Percentiles rank a stretch among this genome's conserved stretches.
phyloP scores from a whole-genome alignment of 2,113 vertebrate species.

The Hipposideros armiger region DNA sequence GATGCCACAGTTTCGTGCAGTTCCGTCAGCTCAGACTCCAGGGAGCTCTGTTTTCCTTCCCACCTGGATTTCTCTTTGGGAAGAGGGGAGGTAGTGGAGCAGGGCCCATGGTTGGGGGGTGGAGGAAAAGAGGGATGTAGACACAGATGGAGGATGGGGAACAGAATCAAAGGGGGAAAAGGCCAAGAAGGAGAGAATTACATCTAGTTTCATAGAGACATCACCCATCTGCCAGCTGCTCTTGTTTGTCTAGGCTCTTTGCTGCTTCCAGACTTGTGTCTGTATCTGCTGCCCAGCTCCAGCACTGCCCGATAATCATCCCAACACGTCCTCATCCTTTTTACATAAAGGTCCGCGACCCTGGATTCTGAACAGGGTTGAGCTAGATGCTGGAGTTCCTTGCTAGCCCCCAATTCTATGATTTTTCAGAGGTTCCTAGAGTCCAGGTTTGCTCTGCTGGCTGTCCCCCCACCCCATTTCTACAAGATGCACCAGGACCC shows the following conservation, averaged over 20 bases:
- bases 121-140: background rate
- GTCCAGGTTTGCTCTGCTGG: background rate
- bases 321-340: background rate
- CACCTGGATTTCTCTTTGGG: slow-evolving; percentile 77
- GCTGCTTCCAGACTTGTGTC: background rate
- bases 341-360: background rate
- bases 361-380: background rate
- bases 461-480: background rate
- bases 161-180: slow-evolving; percentile 1
- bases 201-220: background rate
- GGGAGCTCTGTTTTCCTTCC: slow-evolving; percentile 76
- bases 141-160: slow-evolving; percentile 9
- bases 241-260: background rate
- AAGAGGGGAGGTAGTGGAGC: slow-evolving; percentile 21
- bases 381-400: background rate
- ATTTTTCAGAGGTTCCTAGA: slow-evolving; percentile 33
- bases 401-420: background rate
- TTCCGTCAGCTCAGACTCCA: slow-evolving; percentile 74
- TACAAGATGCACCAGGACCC: background rate
- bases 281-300: background rate
- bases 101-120: background rate
- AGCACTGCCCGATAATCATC: background rate
- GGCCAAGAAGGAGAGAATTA: slow-evolving; percentile 67
- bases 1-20: slow-evolving; percentile 75
- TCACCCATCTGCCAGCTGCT: slow-evolving; percentile 36